Base-by-base conservation (phyloP, 35 echinoderm and acorn worm species). In the Lytechinus pictus region DNA sequence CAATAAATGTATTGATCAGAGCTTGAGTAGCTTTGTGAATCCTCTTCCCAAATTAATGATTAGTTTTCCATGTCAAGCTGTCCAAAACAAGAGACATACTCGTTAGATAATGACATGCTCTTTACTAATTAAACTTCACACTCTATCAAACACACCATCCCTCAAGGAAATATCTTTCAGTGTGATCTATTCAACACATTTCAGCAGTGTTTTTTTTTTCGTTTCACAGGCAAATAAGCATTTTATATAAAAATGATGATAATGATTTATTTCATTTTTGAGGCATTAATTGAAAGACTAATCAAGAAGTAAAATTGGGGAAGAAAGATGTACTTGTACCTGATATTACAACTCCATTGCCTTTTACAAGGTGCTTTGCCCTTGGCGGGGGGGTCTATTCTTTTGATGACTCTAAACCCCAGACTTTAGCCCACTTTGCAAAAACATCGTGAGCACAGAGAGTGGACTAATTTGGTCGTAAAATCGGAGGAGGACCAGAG, bases 91-190 rank as follows among this genome's bases (percentile, higher is more conserved):
- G 61, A 71, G 61, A 71, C 61, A 4, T 14, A 24, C 12, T 79
- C 66, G 21, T 79, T 19, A 24, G 21, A 79, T 79, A 79, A 79
- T 79, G 66, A 24, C 66, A 79, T 79, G 66, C 66, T 79, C 19
- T 2, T 79, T 79, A 79, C 66, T 79, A 79, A 79, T 79, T 79
- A 79, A 79, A 79, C 66, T 79, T 79, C 66, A 79, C 66, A 79
- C 66, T 79, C n/a, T 6, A 79, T 79, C 19, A 79, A 79, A 79
- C 66, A n/a, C 66, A 79, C n/a, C 66, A 79, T 79, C 66, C 14
- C 66, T 79, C 19, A 79, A 19, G 6, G 14, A 79, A 19, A 24
- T 79, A 24, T 79, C 66, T 79, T 16, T 91, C 89, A 91, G 2
- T 19, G 5, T 58, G 53, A 54, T 56, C 27, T 24, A 16, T 79